A percentile compares a stretch with the other conserved stretches of the same genome.
phyloP scores from a whole-genome alignment of 2,888 invertebrate species.

The Didymodactylos carnosus region DNA sequence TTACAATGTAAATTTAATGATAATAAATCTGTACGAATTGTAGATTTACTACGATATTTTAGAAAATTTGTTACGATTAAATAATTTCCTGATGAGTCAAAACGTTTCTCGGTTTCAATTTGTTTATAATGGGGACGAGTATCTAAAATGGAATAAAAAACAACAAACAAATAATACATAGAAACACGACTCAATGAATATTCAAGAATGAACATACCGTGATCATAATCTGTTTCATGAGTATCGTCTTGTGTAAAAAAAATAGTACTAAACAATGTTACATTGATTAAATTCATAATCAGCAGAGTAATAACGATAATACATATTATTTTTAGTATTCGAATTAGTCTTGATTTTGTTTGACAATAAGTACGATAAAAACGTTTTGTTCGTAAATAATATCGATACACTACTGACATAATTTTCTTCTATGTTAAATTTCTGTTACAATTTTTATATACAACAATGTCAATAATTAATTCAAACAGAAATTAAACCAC shows the following conservation, averaged over 20 bases:
- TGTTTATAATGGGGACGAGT: background rate
- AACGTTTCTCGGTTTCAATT: background rate
- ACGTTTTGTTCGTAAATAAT: too few relatives aligned
- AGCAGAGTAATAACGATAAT: background rate
- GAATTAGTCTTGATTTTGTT: background rate
- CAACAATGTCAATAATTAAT: background rate
- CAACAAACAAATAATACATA: too few relatives aligned
- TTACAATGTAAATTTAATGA: background rate
- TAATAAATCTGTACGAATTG: background rate
- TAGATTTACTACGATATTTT: background rate
- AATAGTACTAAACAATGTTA: background rate
- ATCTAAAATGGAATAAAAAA: too few relatives aligned
- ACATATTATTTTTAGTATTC: background rate
- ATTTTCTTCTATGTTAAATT: too few relatives aligned
- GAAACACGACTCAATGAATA: too few relatives aligned
- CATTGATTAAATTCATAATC: background rate
- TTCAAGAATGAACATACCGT: too few relatives aligned
- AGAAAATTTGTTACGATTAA: background rate
- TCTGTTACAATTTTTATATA: too few relatives aligned
- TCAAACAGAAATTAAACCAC: background rate
- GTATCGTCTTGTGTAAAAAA: background rate
- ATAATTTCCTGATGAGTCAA: background rate
- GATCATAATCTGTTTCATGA: background rate
- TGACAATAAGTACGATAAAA: too few relatives aligned
- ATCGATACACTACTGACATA: too few relatives aligned